A percentile compares a stretch with the other conserved stretches of the same genome.
Conservation (phyloP, 2,113 vertebrate species). For the Boleophthalmus pectinirostris region DNA sequence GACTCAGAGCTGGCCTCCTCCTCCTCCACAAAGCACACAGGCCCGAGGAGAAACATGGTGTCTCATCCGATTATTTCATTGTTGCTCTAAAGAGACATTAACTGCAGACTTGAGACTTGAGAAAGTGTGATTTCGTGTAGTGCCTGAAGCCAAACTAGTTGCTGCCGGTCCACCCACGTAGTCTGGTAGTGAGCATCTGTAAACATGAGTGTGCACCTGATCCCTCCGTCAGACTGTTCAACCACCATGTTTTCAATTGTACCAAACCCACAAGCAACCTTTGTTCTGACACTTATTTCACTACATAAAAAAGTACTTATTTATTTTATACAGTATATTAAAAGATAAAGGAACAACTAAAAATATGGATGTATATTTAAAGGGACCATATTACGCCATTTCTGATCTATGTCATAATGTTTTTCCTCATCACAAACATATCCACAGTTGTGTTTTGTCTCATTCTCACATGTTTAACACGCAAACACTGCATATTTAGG, state of each 20-base stretch:
- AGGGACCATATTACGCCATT: too few species aligned
- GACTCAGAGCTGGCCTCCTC: conserved; percentile 4
- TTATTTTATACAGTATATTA: too few species aligned
- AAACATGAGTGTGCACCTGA: conserved; percentile 7
- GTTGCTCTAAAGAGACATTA: conserved; percentile 13
- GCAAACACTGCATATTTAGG: too few species aligned
- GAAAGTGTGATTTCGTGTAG: not conserved
- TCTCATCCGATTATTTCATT: conserved; percentile 5
- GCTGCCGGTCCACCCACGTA: conserved; percentile 8
- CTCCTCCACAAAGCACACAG: conserved; percentile 4
- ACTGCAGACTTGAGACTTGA: not conserved
- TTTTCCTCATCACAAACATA: too few species aligned
- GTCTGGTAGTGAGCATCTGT: conserved; percentile 1
- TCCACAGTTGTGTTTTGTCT: too few species aligned
- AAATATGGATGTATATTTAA: too few species aligned
- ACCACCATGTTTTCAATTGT: conserved; percentile 3
- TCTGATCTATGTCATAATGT: too few species aligned
- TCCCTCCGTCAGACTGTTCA: not conserved
- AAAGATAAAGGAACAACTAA: too few species aligned
- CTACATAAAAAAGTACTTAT: not conserved
- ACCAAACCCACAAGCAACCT: not conserved
- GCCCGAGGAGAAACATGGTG: not conserved
- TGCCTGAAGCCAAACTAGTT: conserved; percentile 3
- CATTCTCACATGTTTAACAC: too few species aligned
- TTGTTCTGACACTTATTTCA: not conserved